A percentile compares a stretch with the other conserved stretches of the same genome.
Conservation (phyloP, 2,888 invertebrate genomes). For the Hyppa rectilinea region DNA sequence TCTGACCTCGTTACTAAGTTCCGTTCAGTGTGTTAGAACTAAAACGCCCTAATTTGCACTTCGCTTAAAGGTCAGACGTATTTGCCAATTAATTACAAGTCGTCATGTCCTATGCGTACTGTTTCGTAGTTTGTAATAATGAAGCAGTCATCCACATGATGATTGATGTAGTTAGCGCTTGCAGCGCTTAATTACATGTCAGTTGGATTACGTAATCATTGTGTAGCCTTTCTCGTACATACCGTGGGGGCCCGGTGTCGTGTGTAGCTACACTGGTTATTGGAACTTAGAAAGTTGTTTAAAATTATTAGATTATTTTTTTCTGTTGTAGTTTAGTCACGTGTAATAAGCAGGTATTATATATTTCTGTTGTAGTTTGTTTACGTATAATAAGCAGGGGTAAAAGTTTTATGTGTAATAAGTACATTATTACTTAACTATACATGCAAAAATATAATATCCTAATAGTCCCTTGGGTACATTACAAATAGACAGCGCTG, state of each 20-base stretch:
- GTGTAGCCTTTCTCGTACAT: slow-evolving; percentile 54
- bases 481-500: no score
- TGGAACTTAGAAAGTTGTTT: slow-evolving; percentile 20
- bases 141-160: slow-evolving; percentile 70
- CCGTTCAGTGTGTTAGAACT: slow-evolving; percentile 21
- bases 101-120: slow-evolving; percentile 66
- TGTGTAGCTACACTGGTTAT: slow-evolving; percentile 15
- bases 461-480: no score
- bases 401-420: no score
- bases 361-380: no score
- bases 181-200: slow-evolving; percentile 66
- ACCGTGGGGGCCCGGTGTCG: not conserved
- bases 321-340: slow-evolving; percentile 16
- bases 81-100: slow-evolving; percentile 81
- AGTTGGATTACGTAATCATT: slow-evolving; percentile 61
- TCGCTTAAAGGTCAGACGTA: slow-evolving; percentile 72
- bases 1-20: slow-evolving; percentile 26
- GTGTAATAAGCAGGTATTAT: no score
- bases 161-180: slow-evolving; percentile 72
- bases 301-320: slow-evolving; percentile 7
- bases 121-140: slow-evolving; percentile 74
- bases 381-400: no score
- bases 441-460: no score
- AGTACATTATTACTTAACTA: no score
- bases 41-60: slow-evolving; percentile 60